These are phyloP conservation scores for Graptemys geographica DNA, from an alignment of 2,797 vertebrate species.

Conservation along the genomic window DNA sequence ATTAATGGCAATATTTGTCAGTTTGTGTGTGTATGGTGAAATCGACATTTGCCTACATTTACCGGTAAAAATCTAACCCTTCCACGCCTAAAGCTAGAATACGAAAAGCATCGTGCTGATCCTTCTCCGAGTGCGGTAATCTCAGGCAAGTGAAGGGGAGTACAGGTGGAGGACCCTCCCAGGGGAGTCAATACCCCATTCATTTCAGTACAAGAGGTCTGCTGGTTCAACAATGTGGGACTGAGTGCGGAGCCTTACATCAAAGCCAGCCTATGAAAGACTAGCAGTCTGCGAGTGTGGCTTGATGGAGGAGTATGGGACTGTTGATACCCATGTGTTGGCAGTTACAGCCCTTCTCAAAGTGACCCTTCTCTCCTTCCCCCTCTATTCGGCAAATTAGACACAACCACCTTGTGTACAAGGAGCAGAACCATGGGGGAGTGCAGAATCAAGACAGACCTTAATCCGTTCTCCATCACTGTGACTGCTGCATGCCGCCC, in stretches of 20 bases:
- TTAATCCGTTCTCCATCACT: no score
- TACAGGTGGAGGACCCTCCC: background rate
- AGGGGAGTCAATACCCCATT: no score
- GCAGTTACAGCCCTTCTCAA: accelerated
- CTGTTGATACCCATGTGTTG: accelerated
- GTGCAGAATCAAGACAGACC: background rate
- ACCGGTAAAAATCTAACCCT: background rate
- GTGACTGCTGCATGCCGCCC: background rate
- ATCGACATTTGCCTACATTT: background rate
- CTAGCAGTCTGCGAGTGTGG: accelerated
- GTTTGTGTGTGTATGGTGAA: background rate
- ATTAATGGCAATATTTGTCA: background rate
- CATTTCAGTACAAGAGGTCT: accelerated
- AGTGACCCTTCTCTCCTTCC: accelerated
- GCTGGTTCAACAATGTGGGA: accelerated
- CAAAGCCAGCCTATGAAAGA: background rate
- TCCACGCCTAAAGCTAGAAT: background rate
- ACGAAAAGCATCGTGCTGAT: accelerated
- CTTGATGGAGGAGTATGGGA: accelerated
- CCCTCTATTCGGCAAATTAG: background rate
- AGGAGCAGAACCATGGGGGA: no score
- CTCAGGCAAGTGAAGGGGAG: background rate
- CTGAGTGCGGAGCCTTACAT: accelerated
- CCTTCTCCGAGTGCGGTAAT: accelerated
- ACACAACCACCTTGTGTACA: background rate